Evolutionary conservation across 2,113 vertebrate species (phyloP).

Genomic region (Rhinogobius similis): DNA sequence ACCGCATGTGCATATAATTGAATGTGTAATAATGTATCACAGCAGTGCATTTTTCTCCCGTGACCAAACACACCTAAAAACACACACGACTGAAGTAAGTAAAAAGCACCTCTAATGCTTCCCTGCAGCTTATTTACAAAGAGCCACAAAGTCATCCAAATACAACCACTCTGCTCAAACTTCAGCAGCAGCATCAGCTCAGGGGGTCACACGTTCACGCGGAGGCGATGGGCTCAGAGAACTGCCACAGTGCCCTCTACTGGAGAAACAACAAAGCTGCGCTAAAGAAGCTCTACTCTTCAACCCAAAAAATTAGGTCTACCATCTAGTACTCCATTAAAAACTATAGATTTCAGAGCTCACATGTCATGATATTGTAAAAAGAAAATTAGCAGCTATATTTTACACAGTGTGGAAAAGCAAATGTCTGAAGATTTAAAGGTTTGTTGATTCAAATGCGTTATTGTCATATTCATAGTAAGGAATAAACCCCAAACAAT

Average conservation of each 20-base stretch:
- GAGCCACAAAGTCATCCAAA: slow-evolving; percentile 63
- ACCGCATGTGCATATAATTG: slow-evolving; percentile 10
- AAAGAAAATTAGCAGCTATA: neutral
- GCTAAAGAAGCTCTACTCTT: slow-evolving; percentile 14
- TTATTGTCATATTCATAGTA: neutral
- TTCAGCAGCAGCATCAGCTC: slow-evolving; percentile 40
- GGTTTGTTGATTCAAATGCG: no score
- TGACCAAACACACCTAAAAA: slow-evolving; percentile 20
- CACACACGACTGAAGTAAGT: slow-evolving; percentile 21
- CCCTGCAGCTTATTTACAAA: slow-evolving; percentile 61
- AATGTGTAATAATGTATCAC: neutral
- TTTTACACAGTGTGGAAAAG: neutral
- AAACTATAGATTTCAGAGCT: no score
- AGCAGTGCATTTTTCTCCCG: slow-evolving; percentile 26
- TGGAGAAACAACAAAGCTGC: slow-evolving; percentile 38
- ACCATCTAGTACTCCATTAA: no score
- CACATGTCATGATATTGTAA: no score
- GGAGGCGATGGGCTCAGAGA: slow-evolving; percentile 27
- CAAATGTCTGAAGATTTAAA: neutral
- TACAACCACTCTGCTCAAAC: slow-evolving; percentile 66
- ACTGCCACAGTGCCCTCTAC: slow-evolving; percentile 76
- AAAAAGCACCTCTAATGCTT: slow-evolving; percentile 30
- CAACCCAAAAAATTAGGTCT: slow-evolving; percentile 2
- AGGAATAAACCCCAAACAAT: neutral
- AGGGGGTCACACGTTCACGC: slow-evolving; percentile 28